A percentile compares a stretch with the other conserved stretches of the same genome.
These are phyloP conservation scores for Aleadryas rufinucha DNA, from an alignment of 2,113 vertebrate species.

Conservation along the genomic window DNA sequence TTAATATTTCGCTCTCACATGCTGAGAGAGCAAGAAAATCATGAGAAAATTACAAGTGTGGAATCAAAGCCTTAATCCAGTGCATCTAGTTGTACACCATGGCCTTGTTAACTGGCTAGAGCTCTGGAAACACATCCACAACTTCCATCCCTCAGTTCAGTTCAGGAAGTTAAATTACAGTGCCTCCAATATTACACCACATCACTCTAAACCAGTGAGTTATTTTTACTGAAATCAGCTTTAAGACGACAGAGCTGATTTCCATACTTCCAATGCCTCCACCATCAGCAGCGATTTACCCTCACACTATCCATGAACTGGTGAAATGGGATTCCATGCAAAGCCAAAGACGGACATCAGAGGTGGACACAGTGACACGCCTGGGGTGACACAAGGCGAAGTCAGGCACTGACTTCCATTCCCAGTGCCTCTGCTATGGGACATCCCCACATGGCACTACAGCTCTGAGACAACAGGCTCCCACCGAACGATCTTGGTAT, in stretches of 20 bases:
- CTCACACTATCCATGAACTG: fast-evolving
- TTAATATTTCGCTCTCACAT: not conserved
- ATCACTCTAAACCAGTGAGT: not conserved
- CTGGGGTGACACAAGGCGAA: not conserved
- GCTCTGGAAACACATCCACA: not conserved
- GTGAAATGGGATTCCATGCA: not conserved
- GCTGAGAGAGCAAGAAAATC: not conserved
- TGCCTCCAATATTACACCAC: not conserved
- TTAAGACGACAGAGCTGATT: not conserved
- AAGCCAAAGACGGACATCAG: not conserved
- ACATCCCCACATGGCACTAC: not conserved
- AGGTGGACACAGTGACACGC: not conserved
- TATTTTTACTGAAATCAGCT: not conserved
- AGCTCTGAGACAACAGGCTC: not conserved
- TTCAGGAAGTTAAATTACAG: not conserved
- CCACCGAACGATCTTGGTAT: not conserved
- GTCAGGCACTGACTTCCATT: not conserved
- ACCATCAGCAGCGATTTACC: not conserved
- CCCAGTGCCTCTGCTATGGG: not conserved
- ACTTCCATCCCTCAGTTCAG: not conserved
- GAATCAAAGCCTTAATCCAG: not conserved
- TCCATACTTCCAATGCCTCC: not conserved
- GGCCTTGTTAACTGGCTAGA: not conserved
- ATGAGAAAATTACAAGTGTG: not conserved
- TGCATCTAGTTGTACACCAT: not conserved